A percentile compares a stretch with the other conserved stretches of the same genome.
Evolutionary conservation across 1,140 invertebrate genomes (phyloP).

Genomic region (Drosophila auraria): DNA sequence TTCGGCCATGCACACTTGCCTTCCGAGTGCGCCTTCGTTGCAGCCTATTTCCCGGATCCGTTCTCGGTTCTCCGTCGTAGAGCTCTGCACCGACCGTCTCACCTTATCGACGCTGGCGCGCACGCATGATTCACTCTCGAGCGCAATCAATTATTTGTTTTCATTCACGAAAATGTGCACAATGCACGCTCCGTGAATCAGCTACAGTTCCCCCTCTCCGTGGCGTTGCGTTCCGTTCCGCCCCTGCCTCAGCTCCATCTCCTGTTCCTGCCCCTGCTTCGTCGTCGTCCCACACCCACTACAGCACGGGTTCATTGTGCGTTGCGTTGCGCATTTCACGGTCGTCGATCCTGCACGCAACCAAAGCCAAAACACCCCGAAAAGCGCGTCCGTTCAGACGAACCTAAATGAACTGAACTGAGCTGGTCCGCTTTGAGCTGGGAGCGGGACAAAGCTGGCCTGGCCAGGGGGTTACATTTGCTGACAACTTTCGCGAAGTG

Average conservation of each 20-base stretch:
- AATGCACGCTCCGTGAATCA: slow-evolving; percentile 66
- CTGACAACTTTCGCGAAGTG: slow-evolving; percentile 7
- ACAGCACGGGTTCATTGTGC: slow-evolving; percentile 73
- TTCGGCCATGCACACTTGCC: slow-evolving; percentile 64
- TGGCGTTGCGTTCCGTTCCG: background rate
- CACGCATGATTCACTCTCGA: slow-evolving; percentile 75
- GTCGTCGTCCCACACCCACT: slow-evolving; percentile 18
- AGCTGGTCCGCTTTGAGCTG: background rate
- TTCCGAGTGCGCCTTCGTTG: slow-evolving; percentile 44
- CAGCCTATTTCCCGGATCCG: slow-evolving; percentile 63
- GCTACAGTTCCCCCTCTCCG: slow-evolving; percentile 3
- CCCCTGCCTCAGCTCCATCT: slow-evolving; percentile 8
- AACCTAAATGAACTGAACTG: slow-evolving; percentile 7
- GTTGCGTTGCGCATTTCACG: slow-evolving; percentile 76
- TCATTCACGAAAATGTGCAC: slow-evolving; percentile 76
- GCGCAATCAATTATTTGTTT: slow-evolving; percentile 75
- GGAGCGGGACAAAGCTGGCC: slow-evolving; percentile 19
- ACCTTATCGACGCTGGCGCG: slow-evolving; percentile 56
- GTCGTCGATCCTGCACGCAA: slow-evolving; percentile 81
- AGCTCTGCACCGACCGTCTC: slow-evolving; percentile 19
- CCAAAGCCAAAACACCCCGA: slow-evolving; percentile 53
- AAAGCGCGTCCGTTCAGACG: slow-evolving; percentile 34
- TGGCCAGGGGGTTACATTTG: slow-evolving; percentile 13
- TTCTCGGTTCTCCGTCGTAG: background rate
- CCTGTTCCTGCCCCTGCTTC: background rate